Percentiles rank a stretch among this genome's conserved stretches.
These are phyloP conservation scores for Ophion slaviceki DNA, from an alignment of 2,888 invertebrate species.

Conservation along the genomic window DNA sequence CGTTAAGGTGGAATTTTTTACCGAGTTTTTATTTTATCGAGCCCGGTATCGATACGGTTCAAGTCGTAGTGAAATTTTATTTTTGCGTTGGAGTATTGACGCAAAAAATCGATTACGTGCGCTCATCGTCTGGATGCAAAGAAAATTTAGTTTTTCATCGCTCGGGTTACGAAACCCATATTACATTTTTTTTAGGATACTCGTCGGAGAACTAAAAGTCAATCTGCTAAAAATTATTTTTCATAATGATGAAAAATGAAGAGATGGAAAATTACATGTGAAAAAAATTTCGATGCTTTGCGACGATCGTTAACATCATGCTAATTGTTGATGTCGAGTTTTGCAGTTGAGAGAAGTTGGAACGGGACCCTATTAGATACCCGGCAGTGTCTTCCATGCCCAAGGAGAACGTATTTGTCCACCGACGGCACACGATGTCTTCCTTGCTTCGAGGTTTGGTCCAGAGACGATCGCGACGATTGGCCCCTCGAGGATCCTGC, in stretches of 20 bases:
- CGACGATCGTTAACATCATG: too few relatives aligned
- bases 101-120: too few relatives aligned
- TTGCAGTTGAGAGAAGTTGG: slow-evolving; percentile 81
- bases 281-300: background rate
- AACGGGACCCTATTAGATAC: slow-evolving; percentile 79
- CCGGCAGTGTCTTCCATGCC: slow-evolving; percentile 82
- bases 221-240: background rate
- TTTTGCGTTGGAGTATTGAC: too few relatives aligned
- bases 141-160: too few relatives aligned
- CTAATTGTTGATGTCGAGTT: slow-evolving; percentile 56
- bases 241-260: background rate
- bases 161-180: too few relatives aligned
- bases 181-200: too few relatives aligned
- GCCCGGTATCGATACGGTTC: too few relatives aligned
- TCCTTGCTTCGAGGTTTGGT: slow-evolving; percentile 76
- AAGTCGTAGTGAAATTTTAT: too few relatives aligned
- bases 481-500: slow-evolving; percentile 80
- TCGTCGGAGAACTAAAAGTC: too few relatives aligned
- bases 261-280: background rate
- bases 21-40: too few relatives aligned
- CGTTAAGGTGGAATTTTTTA: too few relatives aligned
- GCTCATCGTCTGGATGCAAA: too few relatives aligned
- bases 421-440: slow-evolving; percentile 80
- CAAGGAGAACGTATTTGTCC: slow-evolving; percentile 81
- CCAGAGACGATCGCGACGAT: slow-evolving; percentile 69